Evolutionary conservation across 1,140 invertebrate species (phyloP).

Genomic region (Dermatophagoides farinae): DNA sequence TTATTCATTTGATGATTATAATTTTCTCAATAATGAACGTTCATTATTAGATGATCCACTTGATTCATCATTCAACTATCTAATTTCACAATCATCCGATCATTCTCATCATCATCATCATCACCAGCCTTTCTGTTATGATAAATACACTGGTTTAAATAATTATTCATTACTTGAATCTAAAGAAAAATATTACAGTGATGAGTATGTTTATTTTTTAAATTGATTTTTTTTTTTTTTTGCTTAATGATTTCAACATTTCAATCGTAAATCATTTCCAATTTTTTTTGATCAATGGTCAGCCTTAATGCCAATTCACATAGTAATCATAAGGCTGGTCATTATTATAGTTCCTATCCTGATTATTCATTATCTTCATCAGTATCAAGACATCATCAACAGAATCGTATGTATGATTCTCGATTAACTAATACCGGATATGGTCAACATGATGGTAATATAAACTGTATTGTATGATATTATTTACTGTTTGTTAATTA

Average conservation of each 20-base stretch:
- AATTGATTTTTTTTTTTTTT: too few relatives aligned
- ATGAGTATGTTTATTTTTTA: not conserved
- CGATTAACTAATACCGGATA: not conserved
- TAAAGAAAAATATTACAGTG: constrained; percentile 4
- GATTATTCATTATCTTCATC: not conserved
- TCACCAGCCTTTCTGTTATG: not conserved
- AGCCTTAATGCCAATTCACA: too few relatives aligned
- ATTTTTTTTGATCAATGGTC: too few relatives aligned
- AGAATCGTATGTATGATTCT: not conserved
- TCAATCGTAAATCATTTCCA: too few relatives aligned
- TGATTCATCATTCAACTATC: not conserved
- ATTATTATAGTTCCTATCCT: not conserved
- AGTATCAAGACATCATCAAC: not conserved
- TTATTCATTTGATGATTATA: constrained; percentile 8
- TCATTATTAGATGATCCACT: not conserved
- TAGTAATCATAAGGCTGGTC: too few relatives aligned
- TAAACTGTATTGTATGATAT: too few relatives aligned
- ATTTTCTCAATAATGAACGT: not conserved
- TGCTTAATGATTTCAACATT: too few relatives aligned
- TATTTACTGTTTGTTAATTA: too few relatives aligned
- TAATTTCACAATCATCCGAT: not conserved
- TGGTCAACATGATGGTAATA: too few relatives aligned
- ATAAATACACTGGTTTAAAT: not conserved
- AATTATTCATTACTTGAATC: not conserved
- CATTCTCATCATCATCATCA: constrained; percentile 16